Evolutionary conservation across 30 jellyfish, hydroid and myxozoan species (phyloP).

Genomic region (Pseudorhiza aurosa): DNA sequence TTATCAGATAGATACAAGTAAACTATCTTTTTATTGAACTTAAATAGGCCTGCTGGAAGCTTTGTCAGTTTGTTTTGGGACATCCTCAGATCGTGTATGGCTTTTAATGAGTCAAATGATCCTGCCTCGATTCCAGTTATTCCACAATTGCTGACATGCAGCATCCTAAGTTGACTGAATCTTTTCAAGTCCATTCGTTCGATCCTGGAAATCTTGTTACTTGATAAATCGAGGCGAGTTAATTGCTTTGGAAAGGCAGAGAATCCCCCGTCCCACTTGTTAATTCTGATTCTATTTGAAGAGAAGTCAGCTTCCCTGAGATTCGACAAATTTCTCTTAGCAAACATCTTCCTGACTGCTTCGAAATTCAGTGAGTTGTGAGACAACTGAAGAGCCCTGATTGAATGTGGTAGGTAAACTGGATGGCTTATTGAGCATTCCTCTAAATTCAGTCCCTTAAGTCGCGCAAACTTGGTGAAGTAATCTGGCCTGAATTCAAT

Average conservation of each 20-base stretch:
- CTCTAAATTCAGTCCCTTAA: conserved; percentile 4
- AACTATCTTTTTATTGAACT: neutral
- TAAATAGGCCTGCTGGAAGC: conserved; percentile 25
- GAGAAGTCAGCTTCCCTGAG: neutral
- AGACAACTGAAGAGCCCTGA: neutral
- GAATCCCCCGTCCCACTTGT: neutral
- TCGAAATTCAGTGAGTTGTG: conserved; percentile 5
- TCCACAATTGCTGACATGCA: neutral
- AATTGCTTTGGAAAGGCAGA: conserved; percentile 1
- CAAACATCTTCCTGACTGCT: neutral
- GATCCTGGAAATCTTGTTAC: conserved; percentile 3
- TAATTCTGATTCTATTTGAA: neutral
- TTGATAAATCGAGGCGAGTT: neutral
- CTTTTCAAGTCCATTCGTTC: neutral
- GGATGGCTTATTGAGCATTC: conserved; percentile 7
- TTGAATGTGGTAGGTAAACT: conserved; percentile 8
- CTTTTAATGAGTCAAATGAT: conserved; percentile 19
- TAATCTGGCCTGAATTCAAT: neutral
- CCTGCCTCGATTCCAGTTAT: conserved; percentile 7
- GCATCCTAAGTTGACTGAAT: neutral
- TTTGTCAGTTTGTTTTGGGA: conserved; percentile 4
- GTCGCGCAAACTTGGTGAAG: conserved; percentile 12
- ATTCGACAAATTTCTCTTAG: neutral
- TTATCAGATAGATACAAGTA: neutral
- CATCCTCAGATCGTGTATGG: neutral